These are phyloP conservation scores for Melopsittacus undulatus DNA, from an alignment of 2,797 vertebrate species.

Conservation along the genomic window DNA sequence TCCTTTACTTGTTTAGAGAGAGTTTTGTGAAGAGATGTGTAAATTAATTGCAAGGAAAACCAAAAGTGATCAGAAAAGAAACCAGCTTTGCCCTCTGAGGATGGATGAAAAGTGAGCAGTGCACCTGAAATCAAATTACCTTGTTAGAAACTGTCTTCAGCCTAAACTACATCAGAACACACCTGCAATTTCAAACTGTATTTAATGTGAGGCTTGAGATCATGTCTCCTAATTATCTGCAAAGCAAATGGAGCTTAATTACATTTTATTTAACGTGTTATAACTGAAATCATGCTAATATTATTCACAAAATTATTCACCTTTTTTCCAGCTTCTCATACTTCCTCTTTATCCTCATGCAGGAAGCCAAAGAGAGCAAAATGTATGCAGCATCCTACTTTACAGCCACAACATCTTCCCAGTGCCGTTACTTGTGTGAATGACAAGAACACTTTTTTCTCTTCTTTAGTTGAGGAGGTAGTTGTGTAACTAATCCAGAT, in stretches of 20 bases:
- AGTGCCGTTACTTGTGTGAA: background rate
- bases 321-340: background rate
- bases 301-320: background rate
- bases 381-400: background rate
- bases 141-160: background rate
- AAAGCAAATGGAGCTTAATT: constrained; percentile 10
- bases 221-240: constrained; percentile 28
- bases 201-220: background rate
- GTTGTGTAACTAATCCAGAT: background rate
- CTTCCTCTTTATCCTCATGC: background rate
- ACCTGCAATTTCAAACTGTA: constrained; percentile 7
- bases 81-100: background rate
- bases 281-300: background rate
- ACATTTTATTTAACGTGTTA: background rate
- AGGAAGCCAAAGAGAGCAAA: background rate
- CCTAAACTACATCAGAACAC: background rate
- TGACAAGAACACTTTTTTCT: background rate
- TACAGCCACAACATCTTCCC: background rate
- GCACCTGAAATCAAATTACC: constrained; percentile 24
- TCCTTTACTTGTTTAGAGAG: background rate
- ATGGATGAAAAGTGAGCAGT: background rate
- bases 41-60: constrained; percentile 4
- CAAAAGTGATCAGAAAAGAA: background rate
- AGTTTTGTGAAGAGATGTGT: background rate
- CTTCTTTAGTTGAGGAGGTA: background rate